Percentiles rank a stretch among this genome's conserved stretches.
These are phyloP conservation scores for Sebastes hopkinsi DNA, from an alignment of 2,797 vertebrate species.

Conservation along the genomic window DNA sequence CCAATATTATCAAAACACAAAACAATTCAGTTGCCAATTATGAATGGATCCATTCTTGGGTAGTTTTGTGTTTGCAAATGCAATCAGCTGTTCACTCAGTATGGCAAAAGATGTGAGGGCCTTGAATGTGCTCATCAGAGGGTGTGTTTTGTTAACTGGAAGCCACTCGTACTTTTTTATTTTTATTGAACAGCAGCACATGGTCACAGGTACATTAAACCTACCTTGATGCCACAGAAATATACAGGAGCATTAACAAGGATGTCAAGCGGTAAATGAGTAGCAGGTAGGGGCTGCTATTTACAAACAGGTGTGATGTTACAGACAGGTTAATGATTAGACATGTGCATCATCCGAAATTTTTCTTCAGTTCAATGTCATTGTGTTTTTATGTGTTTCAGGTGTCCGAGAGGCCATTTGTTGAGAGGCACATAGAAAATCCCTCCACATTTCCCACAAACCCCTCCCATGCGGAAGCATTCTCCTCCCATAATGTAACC, in stretches of 20 bases:
- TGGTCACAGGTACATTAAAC: not conserved
- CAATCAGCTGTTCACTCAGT: not conserved
- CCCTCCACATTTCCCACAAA: not conserved
- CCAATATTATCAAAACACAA: not conserved
- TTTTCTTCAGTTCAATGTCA: not conserved
- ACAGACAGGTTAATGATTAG: not conserved
- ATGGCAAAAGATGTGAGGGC: not conserved
- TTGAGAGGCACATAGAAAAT: constrained; percentile 55
- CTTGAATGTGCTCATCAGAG: not conserved
- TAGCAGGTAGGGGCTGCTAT: not conserved
- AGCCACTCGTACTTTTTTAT: not conserved
- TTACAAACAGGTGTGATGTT: not conserved
- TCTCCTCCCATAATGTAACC: not conserved
- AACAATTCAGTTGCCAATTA: not conserved
- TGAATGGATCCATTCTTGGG: not conserved
- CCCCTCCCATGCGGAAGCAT: not conserved
- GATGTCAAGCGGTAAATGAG: not conserved
- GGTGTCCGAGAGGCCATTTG: constrained; percentile 47
- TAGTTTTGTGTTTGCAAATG: not conserved
- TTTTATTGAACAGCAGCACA: not conserved
- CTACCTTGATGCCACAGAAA: not conserved
- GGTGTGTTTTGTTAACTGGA: not conserved
- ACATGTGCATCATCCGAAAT: not conserved
- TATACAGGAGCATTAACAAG: not conserved
- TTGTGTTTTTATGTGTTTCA: constrained; percentile 30